Evolutionary conservation across 2,113 vertebrate species (phyloP), one percentile per base, ranked within the genome.

Genomic region (Dasyornis broadbenti): DNA sequence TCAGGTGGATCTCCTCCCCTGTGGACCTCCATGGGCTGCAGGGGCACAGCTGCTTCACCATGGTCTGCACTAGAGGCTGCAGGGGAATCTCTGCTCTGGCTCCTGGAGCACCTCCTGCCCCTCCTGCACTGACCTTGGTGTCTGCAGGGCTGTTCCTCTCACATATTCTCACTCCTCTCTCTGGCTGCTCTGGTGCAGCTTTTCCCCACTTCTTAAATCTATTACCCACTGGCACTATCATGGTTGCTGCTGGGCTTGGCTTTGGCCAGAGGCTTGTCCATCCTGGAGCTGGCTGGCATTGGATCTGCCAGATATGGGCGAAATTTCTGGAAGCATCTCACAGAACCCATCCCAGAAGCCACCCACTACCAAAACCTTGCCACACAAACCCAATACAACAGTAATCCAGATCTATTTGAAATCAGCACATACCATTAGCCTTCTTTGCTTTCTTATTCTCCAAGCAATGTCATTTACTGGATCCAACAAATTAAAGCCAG

Each of bases 371-470:
- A 54, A 80, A 68, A 49, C 49, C 49, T 45, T 75, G 27, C 37
- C 23, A 28, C 20, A 42, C 9, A 56, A 60, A 33, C 35, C n/a
- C 18, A 61, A 7, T 14, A 28, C 31, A 54, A 53, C 0, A 9
- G 16, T 14, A 17, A 88, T 5, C 8, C 35, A 37, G 7, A 49
- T 9, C 42, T 37, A 15, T 28, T 11, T 33, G 30, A 63, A 53
- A 63, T 2, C 0, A 2, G 24, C 69, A 53, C 1, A 3, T 20
- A 6, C 30, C 21, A 27, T 7, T 33, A 47, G 33, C 56, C 7
- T 1, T 6, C 69, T 85, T 47, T 60, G 49, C 44, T 63, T 52
- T 57, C 21, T 24, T 33, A 14, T 61, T 19, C 47, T 68, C 35
- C 39, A 53, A 31, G 35, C 14, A 53, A 18, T 54, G 61, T 15